These are phyloP conservation scores for Xylota segnis DNA, from an alignment of 2,888 invertebrate species.

Conservation along the genomic window DNA sequence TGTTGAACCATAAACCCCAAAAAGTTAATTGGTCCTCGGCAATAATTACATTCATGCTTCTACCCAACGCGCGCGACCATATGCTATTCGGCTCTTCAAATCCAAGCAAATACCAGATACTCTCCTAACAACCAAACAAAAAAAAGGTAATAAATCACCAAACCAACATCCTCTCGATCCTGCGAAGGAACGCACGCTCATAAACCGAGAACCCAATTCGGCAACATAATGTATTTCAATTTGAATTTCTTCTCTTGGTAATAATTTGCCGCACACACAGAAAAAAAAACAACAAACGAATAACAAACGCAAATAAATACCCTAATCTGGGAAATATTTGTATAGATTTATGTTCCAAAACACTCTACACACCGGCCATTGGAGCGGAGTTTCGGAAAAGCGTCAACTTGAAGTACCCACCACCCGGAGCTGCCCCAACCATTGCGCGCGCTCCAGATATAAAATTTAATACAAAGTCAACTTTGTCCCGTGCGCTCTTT, in stretches of 20 bases:
- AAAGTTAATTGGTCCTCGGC: slow-evolving; percentile 60
- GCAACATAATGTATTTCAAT: slow-evolving; percentile 29
- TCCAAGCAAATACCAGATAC: slow-evolving; percentile 15
- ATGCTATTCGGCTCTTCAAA: slow-evolving; percentile 29
- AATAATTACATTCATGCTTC: slow-evolving; percentile 49
- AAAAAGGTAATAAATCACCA: slow-evolving; percentile 9
- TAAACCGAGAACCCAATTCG: slow-evolving; percentile 3
- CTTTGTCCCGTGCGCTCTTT: slow-evolving; percentile 50
- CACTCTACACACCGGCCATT: neutral
- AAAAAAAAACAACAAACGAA: slow-evolving; percentile 7
- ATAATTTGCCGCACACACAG: slow-evolving; percentile 2
- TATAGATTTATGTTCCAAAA: slow-evolving; percentile 50
- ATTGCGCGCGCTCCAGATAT: slow-evolving; percentile 24
- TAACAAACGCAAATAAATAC: slow-evolving; percentile 29
- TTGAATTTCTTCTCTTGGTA: slow-evolving; percentile 22
- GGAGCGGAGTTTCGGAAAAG: neutral
- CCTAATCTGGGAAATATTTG: slow-evolving; percentile 55
- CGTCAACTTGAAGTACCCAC: slow-evolving; percentile 20
- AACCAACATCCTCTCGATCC: slow-evolving; percentile 6
- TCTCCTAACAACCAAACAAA: neutral
- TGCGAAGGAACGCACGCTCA: neutral
- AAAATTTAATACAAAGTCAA: slow-evolving; percentile 54
- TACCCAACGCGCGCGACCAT: slow-evolving; percentile 36
- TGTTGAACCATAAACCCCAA: slow-evolving; percentile 49
- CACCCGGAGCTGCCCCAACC: neutral